Conservation (phyloP, 2,888 invertebrate genomes). For the Caenorhabditis plicata region DNA sequence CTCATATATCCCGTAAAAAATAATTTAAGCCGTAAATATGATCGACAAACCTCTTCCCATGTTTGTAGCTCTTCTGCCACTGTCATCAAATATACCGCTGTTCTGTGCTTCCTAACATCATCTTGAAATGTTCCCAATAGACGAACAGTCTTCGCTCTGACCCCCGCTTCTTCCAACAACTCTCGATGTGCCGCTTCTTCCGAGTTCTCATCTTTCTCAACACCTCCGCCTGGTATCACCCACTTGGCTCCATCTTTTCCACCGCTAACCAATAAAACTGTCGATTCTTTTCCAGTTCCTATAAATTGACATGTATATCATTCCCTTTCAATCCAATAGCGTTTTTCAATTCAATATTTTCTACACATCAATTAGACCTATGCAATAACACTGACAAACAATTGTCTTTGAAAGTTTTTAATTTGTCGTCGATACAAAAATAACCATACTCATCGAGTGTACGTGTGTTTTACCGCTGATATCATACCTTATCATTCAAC, state of each 20-base stretch:
- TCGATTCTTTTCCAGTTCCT: conserved; percentile 37
- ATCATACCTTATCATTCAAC: too few species aligned
- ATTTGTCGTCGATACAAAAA: conserved; percentile 1
- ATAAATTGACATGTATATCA: conserved; percentile 4
- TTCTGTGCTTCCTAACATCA: conserved; percentile 55
- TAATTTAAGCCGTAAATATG: too few species aligned
- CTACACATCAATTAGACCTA: not conserved
- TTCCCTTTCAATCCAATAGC: not conserved
- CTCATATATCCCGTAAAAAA: not conserved
- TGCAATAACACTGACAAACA: not conserved
- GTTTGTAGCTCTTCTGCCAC: conserved; percentile 49
- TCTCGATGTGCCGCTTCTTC: conserved; percentile 88
- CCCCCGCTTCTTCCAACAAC: conserved; percentile 93
- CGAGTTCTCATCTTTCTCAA: conserved; percentile 86
- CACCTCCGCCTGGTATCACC: conserved; percentile 95
- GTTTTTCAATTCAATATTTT: not conserved
- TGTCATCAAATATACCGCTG: conserved; percentile 53
- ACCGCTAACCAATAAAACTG: conserved; percentile 54
- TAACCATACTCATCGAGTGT: not conserved
- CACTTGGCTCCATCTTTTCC: conserved; percentile 67
- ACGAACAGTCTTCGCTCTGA: conserved; percentile 83
- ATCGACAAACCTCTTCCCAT: conserved; percentile 62
- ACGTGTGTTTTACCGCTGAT: too few species aligned
- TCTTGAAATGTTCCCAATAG: conserved; percentile 82
- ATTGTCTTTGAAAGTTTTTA: conserved; percentile 3